A percentile compares a stretch with the other conserved stretches of the same genome.
Conservation (phyloP, 2,113 vertebrate genomes). For the Ceyx cyanopectus region DNA sequence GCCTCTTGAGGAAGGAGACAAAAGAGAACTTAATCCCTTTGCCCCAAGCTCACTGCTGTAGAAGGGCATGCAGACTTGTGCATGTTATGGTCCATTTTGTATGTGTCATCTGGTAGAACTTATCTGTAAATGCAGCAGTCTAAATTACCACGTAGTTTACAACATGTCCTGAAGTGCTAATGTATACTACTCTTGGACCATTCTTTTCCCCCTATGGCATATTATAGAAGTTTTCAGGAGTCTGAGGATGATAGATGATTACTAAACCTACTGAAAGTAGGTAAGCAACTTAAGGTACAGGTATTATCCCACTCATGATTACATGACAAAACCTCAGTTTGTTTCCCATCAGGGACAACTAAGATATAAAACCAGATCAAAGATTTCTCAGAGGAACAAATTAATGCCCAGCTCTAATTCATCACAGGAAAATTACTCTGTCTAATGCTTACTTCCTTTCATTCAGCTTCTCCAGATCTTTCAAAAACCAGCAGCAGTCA, state of each 20-base stretch:
- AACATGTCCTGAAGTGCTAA: not conserved
- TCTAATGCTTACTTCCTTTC: slow-evolving; percentile 55
- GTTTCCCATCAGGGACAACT: slow-evolving; percentile 36
- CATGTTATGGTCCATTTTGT: slow-evolving; percentile 48
- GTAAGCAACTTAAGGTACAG: not conserved
- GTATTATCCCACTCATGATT: not conserved
- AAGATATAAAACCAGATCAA: slow-evolving; percentile 56
- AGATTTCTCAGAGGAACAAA: slow-evolving; percentile 46
- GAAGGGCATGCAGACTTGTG: slow-evolving; percentile 42
- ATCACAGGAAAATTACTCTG: slow-evolving; percentile 57
- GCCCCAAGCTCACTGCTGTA: slow-evolving; percentile 43
- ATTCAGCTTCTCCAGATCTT: slow-evolving; percentile 22
- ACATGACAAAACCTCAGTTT: not conserved
- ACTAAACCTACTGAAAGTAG: not conserved
- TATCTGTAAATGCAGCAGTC: slow-evolving; percentile 49
- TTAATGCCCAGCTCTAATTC: slow-evolving; percentile 55
- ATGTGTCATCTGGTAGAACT: slow-evolving; percentile 75
- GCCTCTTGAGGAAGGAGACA: not conserved
- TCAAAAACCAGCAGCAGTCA: slow-evolving; percentile 36
- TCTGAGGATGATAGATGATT: not conserved
- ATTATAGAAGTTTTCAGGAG: not conserved
- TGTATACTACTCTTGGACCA: not conserved
- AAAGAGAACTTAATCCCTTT: slow-evolving; percentile 8
- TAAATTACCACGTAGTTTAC: slow-evolving; percentile 47
- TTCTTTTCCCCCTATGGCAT: not conserved